Evolutionary conservation across 2,888 invertebrate species (phyloP).

Genomic region (Chelonus formosanus): DNA sequence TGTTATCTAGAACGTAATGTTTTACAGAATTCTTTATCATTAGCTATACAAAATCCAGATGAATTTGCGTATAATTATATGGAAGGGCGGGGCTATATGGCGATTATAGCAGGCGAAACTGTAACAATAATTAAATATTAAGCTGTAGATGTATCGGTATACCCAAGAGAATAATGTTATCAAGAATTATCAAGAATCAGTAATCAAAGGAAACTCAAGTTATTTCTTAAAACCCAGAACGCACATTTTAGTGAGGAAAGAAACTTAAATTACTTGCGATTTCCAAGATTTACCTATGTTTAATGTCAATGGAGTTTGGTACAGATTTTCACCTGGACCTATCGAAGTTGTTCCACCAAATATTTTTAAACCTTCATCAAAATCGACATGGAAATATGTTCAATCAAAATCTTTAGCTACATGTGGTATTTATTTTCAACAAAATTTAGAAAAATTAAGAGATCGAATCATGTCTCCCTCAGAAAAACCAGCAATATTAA

Average conservation of each 20-base stretch:
- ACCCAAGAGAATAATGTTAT: constrained; percentile 41
- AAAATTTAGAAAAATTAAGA: constrained; percentile 30
- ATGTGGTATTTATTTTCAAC: constrained; percentile 36
- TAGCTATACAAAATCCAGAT: constrained; percentile 42
- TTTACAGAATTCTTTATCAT: constrained; percentile 37
- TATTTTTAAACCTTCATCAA: constrained; percentile 30
- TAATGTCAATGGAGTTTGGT: constrained; percentile 33
- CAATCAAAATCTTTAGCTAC: constrained; percentile 34
- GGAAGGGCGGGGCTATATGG: constrained; percentile 39
- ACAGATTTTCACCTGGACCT: constrained; percentile 32
- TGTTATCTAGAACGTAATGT: constrained; percentile 42
- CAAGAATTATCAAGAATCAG: constrained; percentile 33
- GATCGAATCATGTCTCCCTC: constrained; percentile 38
- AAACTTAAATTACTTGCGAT: constrained; percentile 32
- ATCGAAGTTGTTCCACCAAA: constrained; percentile 23
- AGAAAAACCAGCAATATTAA: constrained; percentile 30
- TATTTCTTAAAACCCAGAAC: constrained; percentile 42
- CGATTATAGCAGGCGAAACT: constrained; percentile 41
- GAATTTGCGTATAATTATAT: constrained; percentile 40
- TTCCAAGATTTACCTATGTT: constrained; percentile 31
- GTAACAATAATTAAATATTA: constrained; percentile 5
- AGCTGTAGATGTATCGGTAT: constrained; percentile 12
- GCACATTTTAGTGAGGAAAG: constrained; percentile 40
- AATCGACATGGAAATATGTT: constrained; percentile 38
- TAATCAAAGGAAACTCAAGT: constrained; percentile 12